These are phyloP conservation scores for Aphidoletes aphidimyza DNA, from an alignment of 2,888 invertebrate genomes.

Conservation along the genomic window DNA sequence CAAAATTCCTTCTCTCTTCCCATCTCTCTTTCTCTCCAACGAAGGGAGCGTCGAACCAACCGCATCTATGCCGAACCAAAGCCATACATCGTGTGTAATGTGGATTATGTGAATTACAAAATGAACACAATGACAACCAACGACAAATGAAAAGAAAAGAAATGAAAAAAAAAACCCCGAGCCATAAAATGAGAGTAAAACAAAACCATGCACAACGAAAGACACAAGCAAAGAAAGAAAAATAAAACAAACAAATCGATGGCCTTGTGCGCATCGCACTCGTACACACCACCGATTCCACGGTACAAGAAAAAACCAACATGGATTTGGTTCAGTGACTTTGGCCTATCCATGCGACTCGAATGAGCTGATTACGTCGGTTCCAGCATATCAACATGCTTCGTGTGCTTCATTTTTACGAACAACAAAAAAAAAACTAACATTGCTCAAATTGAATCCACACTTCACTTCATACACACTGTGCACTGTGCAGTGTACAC, in stretches of 20 bases:
- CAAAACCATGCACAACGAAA: not conserved
- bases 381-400: not conserved
- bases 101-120: conserved; percentile 45
- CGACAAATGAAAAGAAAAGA: not conserved
- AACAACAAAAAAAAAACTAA: not conserved
- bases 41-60: not conserved
- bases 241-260: conserved; percentile 41
- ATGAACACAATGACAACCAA: conserved; percentile 3
- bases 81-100: not conserved
- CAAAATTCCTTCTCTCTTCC: not conserved
- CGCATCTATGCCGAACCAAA: not conserved
- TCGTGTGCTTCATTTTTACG: no score
- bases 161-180: not conserved
- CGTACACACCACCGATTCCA: not conserved
- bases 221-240: not conserved
- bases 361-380: conserved; percentile 32
- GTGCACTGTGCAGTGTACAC: not conserved
- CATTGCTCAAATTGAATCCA: conserved; percentile 38
- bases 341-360: conserved; percentile 51
- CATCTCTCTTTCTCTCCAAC: not conserved
- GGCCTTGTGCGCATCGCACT: conserved; percentile 49
- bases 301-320: not conserved
- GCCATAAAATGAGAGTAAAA: conserved; percentile 6
- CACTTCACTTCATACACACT: no score
- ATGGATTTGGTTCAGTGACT: conserved; percentile 48